These are phyloP conservation scores for Rhincodon typus DNA, from an alignment of 2,797 vertebrate species.

Conservation along the genomic window DNA sequence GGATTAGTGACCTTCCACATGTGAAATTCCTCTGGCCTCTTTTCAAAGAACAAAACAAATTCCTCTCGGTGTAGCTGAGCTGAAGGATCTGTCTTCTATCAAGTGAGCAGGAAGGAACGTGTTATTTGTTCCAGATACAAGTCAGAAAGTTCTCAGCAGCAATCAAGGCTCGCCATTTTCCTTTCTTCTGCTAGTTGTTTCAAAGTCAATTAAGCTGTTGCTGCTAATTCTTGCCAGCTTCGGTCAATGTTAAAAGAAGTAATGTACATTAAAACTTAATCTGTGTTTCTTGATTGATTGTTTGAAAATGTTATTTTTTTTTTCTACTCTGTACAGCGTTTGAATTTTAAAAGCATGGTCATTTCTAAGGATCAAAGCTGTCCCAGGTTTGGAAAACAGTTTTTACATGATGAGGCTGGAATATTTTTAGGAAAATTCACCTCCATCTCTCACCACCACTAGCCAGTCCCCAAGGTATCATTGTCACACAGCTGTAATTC, in stretches of 20 bases:
- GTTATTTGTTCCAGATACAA: conserved; percentile 3
- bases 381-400: background rate
- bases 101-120: conserved; percentile 16
- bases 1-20: conserved; percentile 19
- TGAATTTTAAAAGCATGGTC: background rate
- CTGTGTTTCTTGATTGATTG: background rate
- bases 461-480: too few relatives aligned
- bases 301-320: background rate
- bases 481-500: background rate
- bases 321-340: background rate
- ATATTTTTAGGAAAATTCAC: background rate
- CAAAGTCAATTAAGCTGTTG: background rate
- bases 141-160: background rate
- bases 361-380: too few relatives aligned
- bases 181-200: background rate
- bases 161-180: background rate
- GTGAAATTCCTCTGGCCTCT: conserved; percentile 11
- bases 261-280: background rate
- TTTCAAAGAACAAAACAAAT: conserved; percentile 13
- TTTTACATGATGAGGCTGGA: background rate
- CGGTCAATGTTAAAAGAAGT: background rate
- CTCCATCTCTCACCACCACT: too few relatives aligned
- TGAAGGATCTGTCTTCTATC: conserved; percentile 8
- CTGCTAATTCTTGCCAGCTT: background rate
- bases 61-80: background rate